These are phyloP conservation scores for Acomys russatus DNA, from an alignment of 2,797 vertebrate genomes.

Conservation along the genomic window DNA sequence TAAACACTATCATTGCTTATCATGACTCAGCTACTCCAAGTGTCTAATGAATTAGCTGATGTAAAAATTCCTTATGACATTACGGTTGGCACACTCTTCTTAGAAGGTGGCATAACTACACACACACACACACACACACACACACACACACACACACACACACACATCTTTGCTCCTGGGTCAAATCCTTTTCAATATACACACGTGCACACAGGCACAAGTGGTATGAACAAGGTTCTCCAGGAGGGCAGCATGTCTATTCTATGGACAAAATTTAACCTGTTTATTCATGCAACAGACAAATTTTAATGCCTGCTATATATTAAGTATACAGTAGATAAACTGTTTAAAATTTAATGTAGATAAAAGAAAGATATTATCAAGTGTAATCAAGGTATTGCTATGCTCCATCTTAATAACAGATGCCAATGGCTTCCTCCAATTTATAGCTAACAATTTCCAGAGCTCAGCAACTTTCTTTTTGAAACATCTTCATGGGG, in stretches of 20 bases:
- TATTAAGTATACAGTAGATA: not conserved
- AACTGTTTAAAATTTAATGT: constrained; percentile 19
- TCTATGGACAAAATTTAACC: not conserved
- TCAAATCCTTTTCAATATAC: not conserved
- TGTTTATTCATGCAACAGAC: not conserved
- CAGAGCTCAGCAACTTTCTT: not conserved
- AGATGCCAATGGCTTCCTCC: not conserved
- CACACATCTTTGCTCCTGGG: not conserved
- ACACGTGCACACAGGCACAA: not conserved
- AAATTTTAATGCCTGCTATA: not conserved
- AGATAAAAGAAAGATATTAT: not conserved
- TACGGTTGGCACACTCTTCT: not conserved
- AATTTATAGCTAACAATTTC: not conserved
- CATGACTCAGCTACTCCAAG: not conserved
- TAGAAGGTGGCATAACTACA: not conserved
- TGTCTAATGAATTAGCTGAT: not conserved
- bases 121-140: not conserved
- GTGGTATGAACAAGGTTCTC: not conserved
- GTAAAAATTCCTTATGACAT: not conserved
- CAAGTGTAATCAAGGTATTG: not conserved
- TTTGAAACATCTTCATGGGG: not conserved
- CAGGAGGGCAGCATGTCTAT: not conserved
- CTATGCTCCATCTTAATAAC: not conserved
- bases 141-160: not conserved
- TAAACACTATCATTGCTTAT: not conserved